Evolutionary conservation across 2,113 vertebrate species (phyloP), one percentile per base, ranked within the genome.

Genomic region (Nymphicus hollandicus): DNA sequence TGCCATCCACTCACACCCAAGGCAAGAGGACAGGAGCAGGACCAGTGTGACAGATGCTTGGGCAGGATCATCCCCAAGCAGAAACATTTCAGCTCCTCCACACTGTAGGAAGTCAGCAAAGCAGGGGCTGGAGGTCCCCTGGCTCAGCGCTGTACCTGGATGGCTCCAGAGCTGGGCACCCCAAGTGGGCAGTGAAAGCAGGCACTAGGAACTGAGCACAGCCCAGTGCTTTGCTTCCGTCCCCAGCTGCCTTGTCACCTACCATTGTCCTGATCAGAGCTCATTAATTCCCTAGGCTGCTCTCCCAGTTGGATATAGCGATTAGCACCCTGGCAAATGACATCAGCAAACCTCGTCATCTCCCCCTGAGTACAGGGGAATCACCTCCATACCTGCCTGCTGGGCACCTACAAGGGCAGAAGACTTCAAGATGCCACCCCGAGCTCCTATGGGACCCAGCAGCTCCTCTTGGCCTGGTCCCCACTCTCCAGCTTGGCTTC

Each of bases 1-100:
- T n/a, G 49, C 19, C 35, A 43, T 50, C 73, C 23, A 22, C 44
- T 56, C 4, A 2, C 53, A 89, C 44, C 31, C 1, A 0, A 91
- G 58, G 25, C n/a, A 20, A 43, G 52, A 93, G 37, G 27, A 63
- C 1, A 1, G 60, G 27, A 81, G 49, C 49, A 69, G 81, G 25
- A 41, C 29, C 68, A 61, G 25, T 0, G 0, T 33, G 44, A 55
- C 0, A 2, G 81, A 70, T 78, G 22, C 72, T 81, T 0, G 1
- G 15, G 49, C 49, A 79, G 49, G 37, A 70, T 61, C 10, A 3
- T 50, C 31, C 72, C 22, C 37, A 50, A 6, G 23, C 37, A 81
- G 79, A 29, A 65, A 33, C 55, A 29, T 74, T 73, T 41, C 50
- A 69, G 58, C 39, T 37, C 35, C 43, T 84, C 25, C 11, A 20